These are phyloP conservation scores for Puffinus mauretanicus DNA, from an alignment of 2,113 vertebrate genomes.

Conservation along the genomic window DNA sequence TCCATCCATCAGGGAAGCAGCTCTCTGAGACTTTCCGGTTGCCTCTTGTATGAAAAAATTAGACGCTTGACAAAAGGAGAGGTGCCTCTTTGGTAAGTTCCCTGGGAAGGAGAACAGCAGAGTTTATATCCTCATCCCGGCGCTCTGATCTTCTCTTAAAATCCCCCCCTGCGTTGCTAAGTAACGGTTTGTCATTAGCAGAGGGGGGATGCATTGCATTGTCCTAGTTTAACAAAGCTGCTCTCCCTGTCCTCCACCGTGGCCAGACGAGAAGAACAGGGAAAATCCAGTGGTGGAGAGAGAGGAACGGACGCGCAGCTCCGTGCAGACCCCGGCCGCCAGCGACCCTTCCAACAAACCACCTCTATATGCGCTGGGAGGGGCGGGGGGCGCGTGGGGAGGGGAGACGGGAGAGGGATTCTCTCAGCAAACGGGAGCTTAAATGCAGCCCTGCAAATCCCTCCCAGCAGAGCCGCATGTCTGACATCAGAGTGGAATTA, in stretches of 20 bases:
- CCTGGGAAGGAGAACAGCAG: neutral
- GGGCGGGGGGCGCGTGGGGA: neutral
- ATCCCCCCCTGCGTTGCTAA: conserved; percentile 7
- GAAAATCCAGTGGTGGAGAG: neutral
- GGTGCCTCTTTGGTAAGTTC: neutral
- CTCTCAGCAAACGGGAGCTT: neutral
- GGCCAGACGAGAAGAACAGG: neutral
- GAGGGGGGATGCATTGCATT: neutral
- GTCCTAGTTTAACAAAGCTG: neutral
- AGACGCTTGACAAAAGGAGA: neutral
- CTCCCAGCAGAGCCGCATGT: conserved; percentile 24
- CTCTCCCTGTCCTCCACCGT: neutral
- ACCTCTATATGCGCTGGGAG: neutral
- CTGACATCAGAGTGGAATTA: conserved; percentile 28
- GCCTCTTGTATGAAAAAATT: neutral
- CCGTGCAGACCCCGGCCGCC: neutral
- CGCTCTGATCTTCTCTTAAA: neutral
- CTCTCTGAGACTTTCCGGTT: neutral
- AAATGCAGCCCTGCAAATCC: conserved; percentile 5
- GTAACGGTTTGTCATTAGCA: neutral
- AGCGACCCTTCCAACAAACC: neutral
- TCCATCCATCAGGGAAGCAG: neutral
- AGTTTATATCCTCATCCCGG: neutral
- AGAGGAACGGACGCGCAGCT: neutral
- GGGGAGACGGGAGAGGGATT: neutral